These are phyloP conservation scores for Luidia sarsii DNA, from an alignment of 53 echinoderm and acorn worm genomes.

Conservation along the genomic window DNA sequence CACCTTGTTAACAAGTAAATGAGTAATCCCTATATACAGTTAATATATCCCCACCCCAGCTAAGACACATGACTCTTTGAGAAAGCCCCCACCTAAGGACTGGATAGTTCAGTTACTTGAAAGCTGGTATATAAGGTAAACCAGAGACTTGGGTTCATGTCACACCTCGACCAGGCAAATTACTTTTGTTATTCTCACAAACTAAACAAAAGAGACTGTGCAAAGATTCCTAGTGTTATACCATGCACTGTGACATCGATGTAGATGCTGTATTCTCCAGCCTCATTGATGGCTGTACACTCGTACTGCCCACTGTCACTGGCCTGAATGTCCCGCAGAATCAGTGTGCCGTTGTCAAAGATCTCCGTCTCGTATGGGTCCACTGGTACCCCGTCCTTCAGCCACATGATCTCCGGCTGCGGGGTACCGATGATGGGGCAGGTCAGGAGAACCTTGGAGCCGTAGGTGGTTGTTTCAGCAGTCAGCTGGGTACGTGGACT, in stretches of 20 bases:
- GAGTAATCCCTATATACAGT: no score
- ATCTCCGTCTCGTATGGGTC: constrained; percentile 41
- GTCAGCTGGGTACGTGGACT: constrained; percentile 45
- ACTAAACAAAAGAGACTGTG: no score
- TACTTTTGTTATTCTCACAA: no score
- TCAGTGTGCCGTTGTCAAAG: constrained; percentile 67
- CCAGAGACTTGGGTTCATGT: no score
- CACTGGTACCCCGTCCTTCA: constrained; percentile 68
- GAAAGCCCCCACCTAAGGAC: no score
- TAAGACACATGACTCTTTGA: no score
- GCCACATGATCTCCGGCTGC: constrained; percentile 75
- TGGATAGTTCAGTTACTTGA: no score
- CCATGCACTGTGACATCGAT: constrained; percentile 50
- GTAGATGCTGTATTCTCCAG: constrained; percentile 70
- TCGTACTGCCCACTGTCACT: constrained; percentile 75
- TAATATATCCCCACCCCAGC: no score
- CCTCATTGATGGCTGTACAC: constrained; percentile 81
- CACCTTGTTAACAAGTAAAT: no score
- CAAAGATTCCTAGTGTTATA: not conserved
- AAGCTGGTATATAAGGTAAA: no score
- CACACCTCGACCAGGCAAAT: no score
- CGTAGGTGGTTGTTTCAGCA: constrained; percentile 17
- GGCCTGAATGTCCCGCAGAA: constrained; percentile 29
- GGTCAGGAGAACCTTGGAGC: constrained; percentile 66
- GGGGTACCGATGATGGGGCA: constrained; percentile 82